phyloP scores from a whole-genome alignment of 2,797 vertebrate species.

The Gallinago nigripennis region DNA sequence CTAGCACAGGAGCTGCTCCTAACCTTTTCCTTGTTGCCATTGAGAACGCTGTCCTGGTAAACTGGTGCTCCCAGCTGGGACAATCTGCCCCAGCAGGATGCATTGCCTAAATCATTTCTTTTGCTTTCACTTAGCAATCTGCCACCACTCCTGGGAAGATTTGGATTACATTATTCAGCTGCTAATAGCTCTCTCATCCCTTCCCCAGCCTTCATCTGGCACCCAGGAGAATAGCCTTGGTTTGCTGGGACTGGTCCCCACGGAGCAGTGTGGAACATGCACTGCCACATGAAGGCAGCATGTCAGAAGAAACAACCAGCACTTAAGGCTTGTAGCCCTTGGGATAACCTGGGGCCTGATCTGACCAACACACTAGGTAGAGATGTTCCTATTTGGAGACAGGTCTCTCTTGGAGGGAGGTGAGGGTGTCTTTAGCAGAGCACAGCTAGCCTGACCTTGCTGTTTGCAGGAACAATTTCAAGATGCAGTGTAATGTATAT shows the following conservation, averaged over 20 bases:
- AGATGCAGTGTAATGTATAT: not conserved
- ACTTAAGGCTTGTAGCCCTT: not conserved
- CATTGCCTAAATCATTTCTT: not conserved
- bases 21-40: not conserved
- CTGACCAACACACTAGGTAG: not conserved
- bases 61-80: not conserved
- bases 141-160: not conserved
- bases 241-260: not conserved
- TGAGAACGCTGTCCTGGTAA: fast-evolving
- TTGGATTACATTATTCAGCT: not conserved
- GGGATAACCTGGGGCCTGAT: fast-evolving
- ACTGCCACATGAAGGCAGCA: not conserved
- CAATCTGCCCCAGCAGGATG: not conserved
- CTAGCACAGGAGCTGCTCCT: not conserved
- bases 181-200: not conserved
- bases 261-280: not conserved
- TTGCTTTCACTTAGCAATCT: not conserved
- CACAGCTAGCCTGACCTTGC: not conserved
- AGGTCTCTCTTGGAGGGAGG: not conserved
- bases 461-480: not conserved
- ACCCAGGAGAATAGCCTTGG: not conserved
- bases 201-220: not conserved
- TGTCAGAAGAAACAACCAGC: not conserved
- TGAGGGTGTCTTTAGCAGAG: not conserved
- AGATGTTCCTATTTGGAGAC: not conserved